phyloP scores from a whole-genome alignment of 2,113 vertebrate species.

The Sclerurus mexicanus region DNA sequence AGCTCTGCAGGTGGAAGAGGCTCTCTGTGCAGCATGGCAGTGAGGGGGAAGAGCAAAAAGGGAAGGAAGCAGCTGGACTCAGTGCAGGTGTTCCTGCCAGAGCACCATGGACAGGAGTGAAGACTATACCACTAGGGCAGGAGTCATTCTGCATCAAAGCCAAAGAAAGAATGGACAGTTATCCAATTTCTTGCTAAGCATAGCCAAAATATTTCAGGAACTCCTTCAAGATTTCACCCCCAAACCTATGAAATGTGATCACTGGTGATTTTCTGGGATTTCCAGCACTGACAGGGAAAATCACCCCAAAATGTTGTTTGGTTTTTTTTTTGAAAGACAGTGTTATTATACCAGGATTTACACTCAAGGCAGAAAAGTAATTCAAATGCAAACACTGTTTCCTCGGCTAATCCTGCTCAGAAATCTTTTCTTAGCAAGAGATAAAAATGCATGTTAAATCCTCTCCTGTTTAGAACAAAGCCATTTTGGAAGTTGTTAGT shows the following conservation, averaged over 20 bases:
- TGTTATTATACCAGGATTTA: background rate
- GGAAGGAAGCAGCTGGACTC: background rate
- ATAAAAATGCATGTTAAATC: background rate
- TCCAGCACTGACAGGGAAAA: background rate
- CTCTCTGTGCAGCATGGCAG: background rate
- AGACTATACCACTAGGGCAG: background rate
- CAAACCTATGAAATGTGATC: background rate
- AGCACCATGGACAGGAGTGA: background rate
- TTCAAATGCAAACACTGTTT: background rate
- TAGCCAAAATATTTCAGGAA: background rate
- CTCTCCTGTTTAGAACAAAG: background rate
- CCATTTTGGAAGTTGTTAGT: background rate
- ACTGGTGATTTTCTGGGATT: background rate
- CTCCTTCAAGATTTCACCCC: background rate
- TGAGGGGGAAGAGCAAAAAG: background rate
- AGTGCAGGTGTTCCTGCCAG: background rate
- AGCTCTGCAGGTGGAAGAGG: background rate
- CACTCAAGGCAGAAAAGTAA: background rate
- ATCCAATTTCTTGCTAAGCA: background rate
- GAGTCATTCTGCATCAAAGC: background rate
- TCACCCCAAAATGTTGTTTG: background rate
- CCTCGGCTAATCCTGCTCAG: background rate
- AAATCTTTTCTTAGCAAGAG: background rate
- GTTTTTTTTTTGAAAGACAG: background rate
- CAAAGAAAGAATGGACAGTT: background rate